A percentile compares a stretch with the other conserved stretches of the same genome.
These are phyloP conservation scores for Mythimna albipuncta DNA, from an alignment of 2,888 invertebrate species.

Conservation along the genomic window DNA sequence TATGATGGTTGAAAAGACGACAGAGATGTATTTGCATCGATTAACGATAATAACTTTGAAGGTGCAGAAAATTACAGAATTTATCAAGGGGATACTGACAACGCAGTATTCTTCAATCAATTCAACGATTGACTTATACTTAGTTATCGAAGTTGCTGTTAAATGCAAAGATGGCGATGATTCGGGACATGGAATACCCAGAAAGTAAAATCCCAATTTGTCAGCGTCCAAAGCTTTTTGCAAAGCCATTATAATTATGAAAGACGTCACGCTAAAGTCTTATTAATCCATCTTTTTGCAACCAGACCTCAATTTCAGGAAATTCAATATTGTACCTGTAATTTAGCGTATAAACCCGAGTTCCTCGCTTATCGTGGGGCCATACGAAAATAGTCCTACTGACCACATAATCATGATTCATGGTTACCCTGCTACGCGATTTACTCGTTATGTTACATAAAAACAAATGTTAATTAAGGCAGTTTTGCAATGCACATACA, in stretches of 20 bases:
- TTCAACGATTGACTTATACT: neutral
- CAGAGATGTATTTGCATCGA: neutral
- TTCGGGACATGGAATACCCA: conserved; percentile 22
- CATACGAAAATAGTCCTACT: conserved; percentile 65
- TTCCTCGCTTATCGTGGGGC: conserved; percentile 58
- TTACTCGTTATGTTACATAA: conserved; percentile 69
- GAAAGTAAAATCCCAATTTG: conserved; percentile 21
- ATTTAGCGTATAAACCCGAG: conserved; percentile 57
- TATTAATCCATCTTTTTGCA: conserved; percentile 24
- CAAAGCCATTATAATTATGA: conserved; percentile 3
- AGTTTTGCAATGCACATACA: conserved; percentile 68
- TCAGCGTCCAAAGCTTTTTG: conserved; percentile 12
- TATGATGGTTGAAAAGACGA: neutral
- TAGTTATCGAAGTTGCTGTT: neutral
- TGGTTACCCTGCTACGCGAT: conserved; percentile 66
- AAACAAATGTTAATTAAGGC: conserved; percentile 73
- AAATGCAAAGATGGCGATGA: conserved; percentile 4
- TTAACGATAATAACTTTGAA: neutral
- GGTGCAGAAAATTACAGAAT: neutral
- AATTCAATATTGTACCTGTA: conserved; percentile 36
- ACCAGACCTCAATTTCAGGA: conserved; percentile 38
- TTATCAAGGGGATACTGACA: neutral
- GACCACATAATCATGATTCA: conserved; percentile 65
- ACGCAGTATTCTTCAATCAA: neutral
- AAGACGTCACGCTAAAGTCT: conserved; percentile 19